A percentile compares a stretch with the other conserved stretches of the same genome.
Evolutionary conservation across 2,888 invertebrate genomes (phyloP).

Genomic region (Aphodius sticticus): DNA sequence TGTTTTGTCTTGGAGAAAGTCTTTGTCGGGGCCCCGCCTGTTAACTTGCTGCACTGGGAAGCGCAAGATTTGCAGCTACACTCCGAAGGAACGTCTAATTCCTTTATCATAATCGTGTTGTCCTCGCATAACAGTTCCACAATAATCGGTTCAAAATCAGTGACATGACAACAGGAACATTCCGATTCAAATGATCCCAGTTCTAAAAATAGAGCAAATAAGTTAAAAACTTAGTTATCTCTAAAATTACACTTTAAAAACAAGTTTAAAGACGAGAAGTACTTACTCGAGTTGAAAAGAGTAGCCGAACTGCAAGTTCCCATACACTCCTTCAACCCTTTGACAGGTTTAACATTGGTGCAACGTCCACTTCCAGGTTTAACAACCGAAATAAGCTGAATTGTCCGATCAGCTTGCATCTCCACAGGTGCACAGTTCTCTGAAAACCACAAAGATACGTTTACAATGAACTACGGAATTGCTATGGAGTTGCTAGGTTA

Average conservation of each 20-base stretch:
- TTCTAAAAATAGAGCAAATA: conserved; percentile 54
- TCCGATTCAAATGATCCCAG: conserved; percentile 64
- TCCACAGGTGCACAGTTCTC: conserved; percentile 67
- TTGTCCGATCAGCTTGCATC: conserved; percentile 63
- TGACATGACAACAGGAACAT: conserved; percentile 66
- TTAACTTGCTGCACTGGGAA: conserved; percentile 16
- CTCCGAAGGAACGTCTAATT: conserved; percentile 54
- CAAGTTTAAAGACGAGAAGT: conserved; percentile 11
- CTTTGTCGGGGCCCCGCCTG: conserved; percentile 9
- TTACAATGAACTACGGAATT: neutral
- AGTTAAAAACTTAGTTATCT: neutral
- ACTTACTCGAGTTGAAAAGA: conserved; percentile 71
- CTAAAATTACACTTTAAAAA: neutral
- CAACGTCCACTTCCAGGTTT: conserved; percentile 68
- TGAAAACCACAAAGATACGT: conserved; percentile 48
- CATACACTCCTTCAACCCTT: conserved; percentile 73
- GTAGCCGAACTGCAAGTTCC: conserved; percentile 77
- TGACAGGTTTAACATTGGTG: conserved; percentile 67
- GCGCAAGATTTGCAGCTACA: conserved; percentile 56
- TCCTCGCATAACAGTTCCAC: conserved; percentile 56
- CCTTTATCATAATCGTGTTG: conserved; percentile 52
- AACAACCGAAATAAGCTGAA: conserved; percentile 65
- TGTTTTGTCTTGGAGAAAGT: conserved; percentile 26
- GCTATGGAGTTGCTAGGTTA: too few relatives aligned
- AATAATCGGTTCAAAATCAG: conserved; percentile 48